Base-by-base conservation (phyloP, 2,888 invertebrate species). In the Lottia scabra region DNA sequence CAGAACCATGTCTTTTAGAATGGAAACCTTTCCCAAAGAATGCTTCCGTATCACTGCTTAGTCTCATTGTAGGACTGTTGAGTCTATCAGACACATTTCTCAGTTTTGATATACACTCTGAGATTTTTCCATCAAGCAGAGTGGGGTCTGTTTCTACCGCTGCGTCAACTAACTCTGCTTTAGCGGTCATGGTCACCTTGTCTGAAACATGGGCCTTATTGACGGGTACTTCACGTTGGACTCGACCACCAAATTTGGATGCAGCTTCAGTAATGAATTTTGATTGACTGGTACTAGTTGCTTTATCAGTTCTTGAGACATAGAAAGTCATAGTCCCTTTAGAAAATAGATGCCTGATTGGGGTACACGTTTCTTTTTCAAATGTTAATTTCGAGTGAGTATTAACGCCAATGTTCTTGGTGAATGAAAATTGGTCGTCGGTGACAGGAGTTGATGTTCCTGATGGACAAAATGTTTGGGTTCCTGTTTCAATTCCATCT, bases 51-150 rank as follows among this genome's bases (percentile, higher is more conserved):
- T 75, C 75, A 5, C 43, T 27, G 19, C 63, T 23, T 19, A 71
- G 72, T 23, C 69, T 73, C 13, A 67, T 48, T 4, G 86, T 85
- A 16, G 86, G 86, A 70, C 85, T 85, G 73, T 86, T 83, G 16
- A 88, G 77, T 67, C 86, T 74, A 65, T 88, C 85, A 0, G 87
- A 83, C 3, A 89, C 88, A 67, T 83, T 87, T 67, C 83, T 82
- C 44, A 89, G 75, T 76, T 87, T 88, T 30, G 83, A 85, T 65
- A 89, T 89, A 74, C 88, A 89, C 16, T 84, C 84, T 0, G 86
- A 85, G 79, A 89, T 87, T 77, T 83, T 84, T 15, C 84, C 86
- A 27, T 85, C 85, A 65, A 84, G 68, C 8, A 78, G 45, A 0
- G 81, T 70, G 12, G 78, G 69, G 46, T 85, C 85, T 2, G 85